These are phyloP conservation scores for Calliphora vicina DNA, from an alignment of 1,140 invertebrate genomes.

Conservation along the genomic window DNA sequence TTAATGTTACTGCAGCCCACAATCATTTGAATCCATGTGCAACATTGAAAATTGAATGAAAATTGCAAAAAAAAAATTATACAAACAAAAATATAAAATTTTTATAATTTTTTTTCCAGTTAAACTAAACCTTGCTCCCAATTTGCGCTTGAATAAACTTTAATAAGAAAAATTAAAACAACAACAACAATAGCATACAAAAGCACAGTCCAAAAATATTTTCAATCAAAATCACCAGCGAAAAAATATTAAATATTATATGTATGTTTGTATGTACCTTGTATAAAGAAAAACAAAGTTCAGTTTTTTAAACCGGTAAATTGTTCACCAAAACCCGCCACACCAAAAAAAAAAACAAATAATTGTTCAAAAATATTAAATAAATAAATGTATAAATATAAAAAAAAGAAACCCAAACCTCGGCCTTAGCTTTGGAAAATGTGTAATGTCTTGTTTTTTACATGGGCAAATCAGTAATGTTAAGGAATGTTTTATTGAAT, in stretches of 20 bases:
- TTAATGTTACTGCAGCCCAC: constrained; percentile 18
- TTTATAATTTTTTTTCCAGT: constrained; percentile 20
- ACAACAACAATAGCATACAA: background rate
- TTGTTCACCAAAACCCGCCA: background rate
- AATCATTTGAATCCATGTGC: constrained; percentile 27
- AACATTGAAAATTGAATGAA: constrained; percentile 26
- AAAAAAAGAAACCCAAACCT: background rate
- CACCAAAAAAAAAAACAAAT: background rate
- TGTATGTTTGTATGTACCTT: too few relatives aligned
- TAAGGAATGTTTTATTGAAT: background rate
- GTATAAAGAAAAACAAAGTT: constrained; percentile 19
- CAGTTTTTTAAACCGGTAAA: constrained; percentile 15
- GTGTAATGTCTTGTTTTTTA: background rate
- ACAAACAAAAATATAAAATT: constrained; percentile 1
- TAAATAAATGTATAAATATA: background rate
- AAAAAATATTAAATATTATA: background rate
- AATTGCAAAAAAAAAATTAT: constrained; percentile 26
- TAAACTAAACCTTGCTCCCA: constrained; percentile 40
- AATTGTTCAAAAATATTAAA: background rate
- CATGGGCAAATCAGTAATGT: background rate
- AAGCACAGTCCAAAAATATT: background rate
- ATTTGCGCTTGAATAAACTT: constrained; percentile 40
- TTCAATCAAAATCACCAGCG: background rate
- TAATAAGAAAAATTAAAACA: constrained; percentile 25
- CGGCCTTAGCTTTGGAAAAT: constrained; percentile 12